A percentile compares a stretch with the other conserved stretches of the same genome.
Evolutionary conservation across 2,888 invertebrate species (phyloP).

Genomic region (Melanchra persicariae): DNA sequence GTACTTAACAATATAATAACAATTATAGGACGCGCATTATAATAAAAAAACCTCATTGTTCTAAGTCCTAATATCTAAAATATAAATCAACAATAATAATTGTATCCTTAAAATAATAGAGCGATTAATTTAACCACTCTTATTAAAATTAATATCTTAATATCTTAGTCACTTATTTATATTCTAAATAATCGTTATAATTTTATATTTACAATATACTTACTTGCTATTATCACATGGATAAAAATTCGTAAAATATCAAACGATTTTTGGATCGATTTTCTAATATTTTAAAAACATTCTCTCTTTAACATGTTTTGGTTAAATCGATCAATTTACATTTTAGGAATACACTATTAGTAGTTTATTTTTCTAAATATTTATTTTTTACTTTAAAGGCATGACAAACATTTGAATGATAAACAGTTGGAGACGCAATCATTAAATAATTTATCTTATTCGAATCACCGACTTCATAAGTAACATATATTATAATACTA

Average conservation of each 20-base stretch:
- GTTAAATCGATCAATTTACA: conserved; percentile 18
- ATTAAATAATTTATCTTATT: not conserved
- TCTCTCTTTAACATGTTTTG: not conserved
- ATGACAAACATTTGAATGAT: conserved; percentile 6
- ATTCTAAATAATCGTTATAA: conserved; percentile 10
- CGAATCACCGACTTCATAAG: conserved; percentile 12
- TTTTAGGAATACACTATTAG: not conserved
- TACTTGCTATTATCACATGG: conserved; percentile 70
- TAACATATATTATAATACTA: too few species aligned
- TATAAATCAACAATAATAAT: conserved; percentile 33
- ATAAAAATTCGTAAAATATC: conserved; percentile 52
- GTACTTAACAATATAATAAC: conserved; percentile 44
- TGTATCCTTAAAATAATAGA: conserved; percentile 26
- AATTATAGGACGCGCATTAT: conserved; percentile 11
- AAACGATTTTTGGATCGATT: not conserved
- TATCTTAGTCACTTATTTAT: conserved; percentile 8
- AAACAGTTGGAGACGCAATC: not conserved
- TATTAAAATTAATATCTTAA: not conserved
- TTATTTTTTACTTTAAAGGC: not conserved
- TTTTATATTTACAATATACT: conserved; percentile 58
- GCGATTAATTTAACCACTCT: conserved; percentile 62
- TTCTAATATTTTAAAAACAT: not conserved
- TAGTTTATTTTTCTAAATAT: not conserved
- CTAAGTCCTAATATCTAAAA: not conserved
- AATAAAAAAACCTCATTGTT: conserved; percentile 14